Base-by-base conservation (phyloP, 2,113 vertebrate species). In the Leptodactylus fuscus region DNA sequence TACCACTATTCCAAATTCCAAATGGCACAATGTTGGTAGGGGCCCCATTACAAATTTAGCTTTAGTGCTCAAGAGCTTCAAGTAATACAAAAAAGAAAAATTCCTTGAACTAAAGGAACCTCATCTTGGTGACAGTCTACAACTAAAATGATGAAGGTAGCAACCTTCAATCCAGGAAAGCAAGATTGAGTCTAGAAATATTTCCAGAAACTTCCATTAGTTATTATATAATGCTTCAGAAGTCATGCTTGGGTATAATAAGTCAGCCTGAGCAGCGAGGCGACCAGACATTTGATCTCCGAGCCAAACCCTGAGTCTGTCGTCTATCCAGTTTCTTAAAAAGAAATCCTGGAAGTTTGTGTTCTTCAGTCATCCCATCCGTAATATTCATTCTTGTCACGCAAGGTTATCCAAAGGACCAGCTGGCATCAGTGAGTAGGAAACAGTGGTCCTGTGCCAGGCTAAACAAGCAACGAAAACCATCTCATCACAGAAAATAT, bases 211-310 rank as follows among this genome's bases (percentile, higher is more conserved):
- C 46, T 46, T 49, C 46, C 4, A 48, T 48, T 49, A 18, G 12
- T 15, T 51, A 3, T 76, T 49, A 32, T 49, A 49, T 29, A 32
- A 76, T 48, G n/a, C 24, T 49, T 34, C n/a, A 48, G n/a, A 80
- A 34, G 32, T 80, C 38, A 36, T 58, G 34, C 60, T 80, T 60
- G 22, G 36, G n/a, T 62, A 81, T 81, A 81, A 81, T 81, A 81
- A 81, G 58, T 62, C 34, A 78, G 6, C 11, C 51, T 38, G 51
- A n/a, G 76, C 51, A 80, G 32, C 32, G 20, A 36, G 22, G 18
- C 16, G 4, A 38, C 51, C 32, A 65, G 58, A 44, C 78, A 65
- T 81, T 65, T 81, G 58, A 81, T 65, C 32, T 65, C 22, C 2
- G 27, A 44, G 78, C 78, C 78, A 81, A 81, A 62, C 34, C 24